Evolutionary conservation across 2,888 invertebrate species (phyloP), one percentile per base, ranked within the genome.

Genomic region (Dryadula phaetusa): DNA sequence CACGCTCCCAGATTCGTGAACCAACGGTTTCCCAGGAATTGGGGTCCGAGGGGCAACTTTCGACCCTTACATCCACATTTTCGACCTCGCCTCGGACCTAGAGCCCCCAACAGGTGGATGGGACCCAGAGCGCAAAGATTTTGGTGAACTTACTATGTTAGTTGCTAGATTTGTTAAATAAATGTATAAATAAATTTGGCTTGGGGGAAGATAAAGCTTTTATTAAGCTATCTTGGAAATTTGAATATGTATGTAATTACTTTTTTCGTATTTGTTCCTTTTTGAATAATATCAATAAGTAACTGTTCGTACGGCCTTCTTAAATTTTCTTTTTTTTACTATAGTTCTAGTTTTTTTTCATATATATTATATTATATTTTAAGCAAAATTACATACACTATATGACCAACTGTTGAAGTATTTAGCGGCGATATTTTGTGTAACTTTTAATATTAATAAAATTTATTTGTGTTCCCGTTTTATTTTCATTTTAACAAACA

Each of bases 51-150:
- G 80, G 83, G 82, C 79, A 84, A 80, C 64, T 82, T 83, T 67
- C 78, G 88, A 74, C 84, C 85, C 18, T 80, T 79, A 37, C 74
- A 74, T 10, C 72, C 76, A 3, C 83, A 79, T 18, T 84, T 85
- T 62, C 84, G 89, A 86, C 88, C 89, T 68, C 74, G 88, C 66
- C 79, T 85, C 70, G 76, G 88, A 68, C 92, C 90, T 49, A 76
- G 92, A 76, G 74, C 87, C n/a, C 80, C 87, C 14, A 80, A 84
- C 73, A 72, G 90, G 76, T 82, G 90, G 89, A 77, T 86, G 79
- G 83, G 88, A 66, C 81, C 93, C 37, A 69, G 93, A 76, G 80
- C 93, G 67, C 75, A 86, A 79, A 77, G 93, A 80, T 82, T 94
- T 82, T 94, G 92, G 92, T 92, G 90, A 91, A 74, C 76, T 71